phyloP scores from a whole-genome alignment of 2,888 invertebrate species.

The Mimumesa dahlbomi region DNA sequence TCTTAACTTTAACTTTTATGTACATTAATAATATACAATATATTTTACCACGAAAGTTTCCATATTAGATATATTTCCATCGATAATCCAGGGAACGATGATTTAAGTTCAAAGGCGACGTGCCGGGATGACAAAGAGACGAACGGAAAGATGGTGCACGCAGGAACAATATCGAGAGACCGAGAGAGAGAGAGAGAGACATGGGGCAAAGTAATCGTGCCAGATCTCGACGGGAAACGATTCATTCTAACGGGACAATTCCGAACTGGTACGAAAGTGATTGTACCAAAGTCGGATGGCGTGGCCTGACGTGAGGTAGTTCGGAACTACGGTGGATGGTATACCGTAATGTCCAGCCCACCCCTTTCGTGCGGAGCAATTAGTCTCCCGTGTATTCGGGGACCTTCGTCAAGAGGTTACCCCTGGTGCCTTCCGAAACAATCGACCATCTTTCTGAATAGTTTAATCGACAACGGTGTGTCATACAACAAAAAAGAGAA shows the following conservation, averaged over 20 bases:
- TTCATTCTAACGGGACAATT: constrained; percentile 58
- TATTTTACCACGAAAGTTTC: too few species aligned
- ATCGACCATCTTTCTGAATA: background rate
- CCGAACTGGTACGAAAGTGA: constrained; percentile 57
- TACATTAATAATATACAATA: too few species aligned
- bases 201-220: constrained; percentile 50
- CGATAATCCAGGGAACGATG: too few species aligned
- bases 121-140: background rate
- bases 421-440: background rate
- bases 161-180: constrained; percentile 47
- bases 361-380: constrained; percentile 40
- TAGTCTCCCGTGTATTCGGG: constrained; percentile 48
- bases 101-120: background rate
- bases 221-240: constrained; percentile 47
- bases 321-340: constrained; percentile 40
- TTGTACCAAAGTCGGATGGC: constrained; percentile 57
- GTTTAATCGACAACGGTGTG: too few species aligned
- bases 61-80: too few species aligned
- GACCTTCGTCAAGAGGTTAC: background rate
- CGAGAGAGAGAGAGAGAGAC: too few species aligned
- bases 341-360: constrained; percentile 34
- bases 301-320: constrained; percentile 38
- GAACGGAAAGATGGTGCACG: background rate
- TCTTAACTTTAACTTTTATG: too few species aligned
- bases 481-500: too few species aligned